Conservation (phyloP, 2,888 invertebrate species). For the Tachina grossa region DNA sequence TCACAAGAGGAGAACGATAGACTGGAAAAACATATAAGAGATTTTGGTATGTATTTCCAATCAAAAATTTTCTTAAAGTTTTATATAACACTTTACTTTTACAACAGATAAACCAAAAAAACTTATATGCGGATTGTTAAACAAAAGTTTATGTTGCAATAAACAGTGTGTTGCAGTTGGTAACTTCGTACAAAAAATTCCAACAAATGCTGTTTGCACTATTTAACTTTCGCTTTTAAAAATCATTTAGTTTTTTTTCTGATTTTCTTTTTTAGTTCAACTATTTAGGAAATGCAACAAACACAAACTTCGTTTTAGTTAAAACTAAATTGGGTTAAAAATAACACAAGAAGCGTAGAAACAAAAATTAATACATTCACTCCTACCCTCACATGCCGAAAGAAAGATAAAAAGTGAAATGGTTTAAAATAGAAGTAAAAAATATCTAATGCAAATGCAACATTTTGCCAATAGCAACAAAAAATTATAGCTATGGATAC, state of each 20-base stretch:
- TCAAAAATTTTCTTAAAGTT: background rate
- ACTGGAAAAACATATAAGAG: slow-evolving; percentile 94
- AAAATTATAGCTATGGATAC: slow-evolving; percentile 32
- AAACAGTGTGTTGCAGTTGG: slow-evolving; percentile 1
- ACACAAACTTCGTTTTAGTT: slow-evolving; percentile 46
- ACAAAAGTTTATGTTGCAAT: slow-evolving; percentile 30
- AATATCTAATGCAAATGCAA: slow-evolving; percentile 29
- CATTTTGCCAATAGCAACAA: slow-evolving; percentile 45
- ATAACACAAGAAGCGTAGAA: slow-evolving; percentile 46
- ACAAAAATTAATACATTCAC: background rate
- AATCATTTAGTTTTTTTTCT: too few species aligned
- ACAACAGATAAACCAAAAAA: background rate
- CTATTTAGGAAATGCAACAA: slow-evolving; percentile 47
- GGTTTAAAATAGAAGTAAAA: background rate
- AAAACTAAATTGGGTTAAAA: slow-evolving; percentile 64
- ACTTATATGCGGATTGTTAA: background rate
- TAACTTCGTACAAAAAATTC: background rate
- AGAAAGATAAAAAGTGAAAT: background rate
- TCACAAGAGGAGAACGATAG: slow-evolving; percentile 95
- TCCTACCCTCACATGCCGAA: background rate
- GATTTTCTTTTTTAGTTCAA: slow-evolving; percentile 13
- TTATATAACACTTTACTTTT: slow-evolving; percentile 5
- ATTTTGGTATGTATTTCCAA: slow-evolving; percentile 87
- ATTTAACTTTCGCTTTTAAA: slow-evolving; percentile 57
- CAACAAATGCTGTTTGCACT: slow-evolving; percentile 19